Percentiles rank a stretch among this genome's conserved stretches.
These are phyloP conservation scores for Atherix ibis DNA, from an alignment of 2,888 invertebrate genomes.

Conservation along the genomic window DNA sequence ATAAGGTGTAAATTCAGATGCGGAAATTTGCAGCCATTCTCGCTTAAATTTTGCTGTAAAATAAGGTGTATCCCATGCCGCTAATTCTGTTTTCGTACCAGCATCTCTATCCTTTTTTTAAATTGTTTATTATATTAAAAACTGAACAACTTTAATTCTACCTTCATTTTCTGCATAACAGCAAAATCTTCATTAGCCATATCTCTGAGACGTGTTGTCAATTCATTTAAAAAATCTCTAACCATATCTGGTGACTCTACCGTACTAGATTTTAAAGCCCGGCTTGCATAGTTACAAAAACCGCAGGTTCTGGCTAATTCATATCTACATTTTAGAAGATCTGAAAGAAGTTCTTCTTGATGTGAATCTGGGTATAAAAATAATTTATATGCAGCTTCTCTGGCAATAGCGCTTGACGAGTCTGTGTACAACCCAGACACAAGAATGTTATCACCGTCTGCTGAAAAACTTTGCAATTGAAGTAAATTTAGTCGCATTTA, in stretches of 20 bases:
- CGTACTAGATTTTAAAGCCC: slow-evolving; percentile 76
- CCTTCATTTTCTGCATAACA: slow-evolving; percentile 61
- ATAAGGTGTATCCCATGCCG: slow-evolving; percentile 81
- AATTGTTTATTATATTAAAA: slow-evolving; percentile 3
- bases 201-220: slow-evolving; percentile 52
- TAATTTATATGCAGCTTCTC: slow-evolving; percentile 78
- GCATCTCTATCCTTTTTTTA: slow-evolving; percentile 19
- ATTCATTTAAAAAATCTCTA: slow-evolving; percentile 57
- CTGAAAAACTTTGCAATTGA: slow-evolving; percentile 37
- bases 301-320: slow-evolving; percentile 77
- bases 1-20: slow-evolving; percentile 63
- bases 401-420: slow-evolving; percentile 55
- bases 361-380: slow-evolving; percentile 62
- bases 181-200: slow-evolving; percentile 61
- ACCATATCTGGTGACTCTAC: slow-evolving; percentile 70
- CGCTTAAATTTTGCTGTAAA: slow-evolving; percentile 60
- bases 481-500: too few relatives aligned
- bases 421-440: slow-evolving; percentile 75
- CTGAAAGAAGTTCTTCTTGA: slow-evolving; percentile 59
- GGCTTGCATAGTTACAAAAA: slow-evolving; percentile 74
- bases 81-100: slow-evolving; percentile 25
- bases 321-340: slow-evolving; percentile 57
- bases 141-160: slow-evolving; percentile 10
- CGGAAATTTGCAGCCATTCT: slow-evolving; percentile 49
- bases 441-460: slow-evolving; percentile 54